Base-by-base conservation (phyloP, 2,113 vertebrate species). In the Galeopterus variegatus region DNA sequence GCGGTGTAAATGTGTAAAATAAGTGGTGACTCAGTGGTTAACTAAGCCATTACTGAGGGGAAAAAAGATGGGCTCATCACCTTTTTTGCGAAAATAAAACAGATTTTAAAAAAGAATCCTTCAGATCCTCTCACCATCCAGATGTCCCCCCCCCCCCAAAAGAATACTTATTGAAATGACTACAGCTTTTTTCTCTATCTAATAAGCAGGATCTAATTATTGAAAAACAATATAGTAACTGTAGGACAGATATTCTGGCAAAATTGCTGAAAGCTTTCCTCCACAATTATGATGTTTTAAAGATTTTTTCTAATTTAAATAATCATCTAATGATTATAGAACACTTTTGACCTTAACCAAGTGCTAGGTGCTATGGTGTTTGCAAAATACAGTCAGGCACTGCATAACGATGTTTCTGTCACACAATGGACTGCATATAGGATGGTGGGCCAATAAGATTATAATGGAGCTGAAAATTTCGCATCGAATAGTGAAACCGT, bases 211-310 rank as follows among this genome's bases (percentile, higher is more conserved):
- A 67, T 26, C 19, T 81, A 90, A 56, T 36, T 90, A 41, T 3
- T 81, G 50, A 94, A 73, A 96, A 58, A 72, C n/a, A 75, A 67
- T 10, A 62, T 8, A 94, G 87, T 41, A 65, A 91, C 73, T 75
- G 41, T 48, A 92, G 15, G 33, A 41, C 83, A 88, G 70, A 60
- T 54, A 84, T 54, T 45, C 24, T 60, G 70, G 70, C 64, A 80
- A 79, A 91, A 48, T 18, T 54, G 24, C 31, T 64, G 41, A 36
- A 76, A 50, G 72, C n/a, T 90, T 54, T 84, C 52, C 73, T 60
- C 65, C 11, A 73, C 13, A 73, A 19, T 90, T 86, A 14, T 72
- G 48, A 45, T 26, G 41, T 67, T 96, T 73, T 70, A 70, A 70
- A 70, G n/a, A n/a, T 70, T 14, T 56, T 88, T n/a, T 31, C 86